phyloP scores from a whole-genome alignment of 1,140 invertebrate species.

The Zaprionus camerounensis region DNA sequence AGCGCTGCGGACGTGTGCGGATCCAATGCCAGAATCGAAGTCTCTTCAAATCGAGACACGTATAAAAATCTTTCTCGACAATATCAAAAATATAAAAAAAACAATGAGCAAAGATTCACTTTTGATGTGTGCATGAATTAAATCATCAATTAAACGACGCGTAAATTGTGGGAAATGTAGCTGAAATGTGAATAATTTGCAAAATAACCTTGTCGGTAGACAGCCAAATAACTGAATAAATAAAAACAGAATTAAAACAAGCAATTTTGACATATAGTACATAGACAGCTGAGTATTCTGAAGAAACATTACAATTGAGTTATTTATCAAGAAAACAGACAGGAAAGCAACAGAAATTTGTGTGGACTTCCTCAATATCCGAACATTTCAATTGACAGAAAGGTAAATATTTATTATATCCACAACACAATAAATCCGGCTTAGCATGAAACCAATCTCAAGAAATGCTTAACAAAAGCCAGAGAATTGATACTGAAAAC shows the following conservation, averaged over 20 bases:
- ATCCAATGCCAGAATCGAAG: conserved; percentile 24
- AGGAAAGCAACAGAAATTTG: background rate
- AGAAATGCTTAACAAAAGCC: conserved; percentile 44
- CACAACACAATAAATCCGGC: conserved; percentile 56
- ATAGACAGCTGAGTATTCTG: background rate
- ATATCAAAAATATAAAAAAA: background rate
- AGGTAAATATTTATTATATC: conserved; percentile 65
- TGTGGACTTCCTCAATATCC: background rate
- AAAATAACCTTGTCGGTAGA: background rate
- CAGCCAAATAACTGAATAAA: too few species aligned
- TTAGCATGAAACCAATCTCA: conserved; percentile 50
- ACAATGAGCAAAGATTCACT: background rate
- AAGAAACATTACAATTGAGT: background rate
- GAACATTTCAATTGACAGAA: conserved; percentile 9
- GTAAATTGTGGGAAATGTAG: conserved; percentile 11
- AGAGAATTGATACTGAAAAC: conserved; percentile 35
- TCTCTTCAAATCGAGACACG: conserved; percentile 1
- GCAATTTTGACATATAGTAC: background rate
- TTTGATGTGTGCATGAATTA: background rate
- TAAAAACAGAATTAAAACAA: background rate
- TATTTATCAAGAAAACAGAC: background rate
- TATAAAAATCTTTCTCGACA: background rate
- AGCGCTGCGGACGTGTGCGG: conserved; percentile 62
- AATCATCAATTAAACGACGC: conserved; percentile 1
- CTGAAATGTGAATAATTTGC: conserved; percentile 5